These are phyloP conservation scores for Cryptomyrus ogoouensis DNA, from an alignment of 2,113 vertebrate genomes.

Conservation along the genomic window DNA sequence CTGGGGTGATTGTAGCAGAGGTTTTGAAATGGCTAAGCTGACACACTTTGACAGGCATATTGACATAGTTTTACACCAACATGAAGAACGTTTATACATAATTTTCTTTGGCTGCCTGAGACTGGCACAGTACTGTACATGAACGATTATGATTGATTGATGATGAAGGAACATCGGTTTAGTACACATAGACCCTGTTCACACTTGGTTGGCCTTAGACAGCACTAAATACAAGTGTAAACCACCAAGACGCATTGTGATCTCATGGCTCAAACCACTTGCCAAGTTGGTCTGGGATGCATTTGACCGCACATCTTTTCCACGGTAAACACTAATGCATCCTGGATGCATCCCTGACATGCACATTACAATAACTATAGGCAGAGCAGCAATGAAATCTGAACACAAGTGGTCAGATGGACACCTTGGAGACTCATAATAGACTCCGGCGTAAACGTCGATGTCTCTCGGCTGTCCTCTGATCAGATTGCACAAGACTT, in stretches of 20 bases:
- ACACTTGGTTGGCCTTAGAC: too few relatives aligned
- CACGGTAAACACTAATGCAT: neutral
- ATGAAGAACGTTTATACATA: too few relatives aligned
- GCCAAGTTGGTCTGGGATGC: neutral
- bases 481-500: neutral
- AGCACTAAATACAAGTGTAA: neutral
- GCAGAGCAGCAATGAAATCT: neutral
- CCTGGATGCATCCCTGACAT: neutral
- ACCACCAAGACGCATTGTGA: neutral
- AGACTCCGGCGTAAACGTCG: neutral
- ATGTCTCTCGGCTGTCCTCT: neutral
- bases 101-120: too few relatives aligned
- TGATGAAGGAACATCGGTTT: too few relatives aligned
- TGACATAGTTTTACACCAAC: too few relatives aligned
- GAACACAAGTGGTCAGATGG: neutral
- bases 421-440: neutral
- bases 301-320: neutral
- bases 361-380: neutral
- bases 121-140: too few relatives aligned
- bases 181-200: too few relatives aligned
- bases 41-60: too few relatives aligned
- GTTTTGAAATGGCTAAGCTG: too few relatives aligned
- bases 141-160: too few relatives aligned
- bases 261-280: neutral
- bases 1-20: too few relatives aligned